A percentile compares a stretch with the other conserved stretches of the same genome.
Evolutionary conservation across 2,797 vertebrate species (phyloP).

Genomic region (Pangasius krempfi): DNA sequence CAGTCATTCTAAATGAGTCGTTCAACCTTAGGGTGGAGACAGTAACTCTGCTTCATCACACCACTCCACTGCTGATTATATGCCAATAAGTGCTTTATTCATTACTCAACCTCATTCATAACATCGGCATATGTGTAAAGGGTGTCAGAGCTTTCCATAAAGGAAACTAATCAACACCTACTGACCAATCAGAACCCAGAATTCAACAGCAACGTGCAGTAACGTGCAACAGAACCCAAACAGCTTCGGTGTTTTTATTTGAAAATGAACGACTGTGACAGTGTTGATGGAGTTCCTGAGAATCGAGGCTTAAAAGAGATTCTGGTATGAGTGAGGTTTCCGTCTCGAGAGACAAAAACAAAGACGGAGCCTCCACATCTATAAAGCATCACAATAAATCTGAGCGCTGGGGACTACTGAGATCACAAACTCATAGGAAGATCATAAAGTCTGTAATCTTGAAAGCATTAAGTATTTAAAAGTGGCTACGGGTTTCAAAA

Average conservation of each 20-base stretch:
- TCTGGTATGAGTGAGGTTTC: not conserved
- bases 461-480: slow-evolving; percentile 13
- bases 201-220: not conserved
- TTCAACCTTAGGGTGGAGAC: too few relatives aligned
- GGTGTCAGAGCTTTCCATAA: too few relatives aligned
- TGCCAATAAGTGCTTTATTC: not conserved
- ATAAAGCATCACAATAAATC: not conserved
- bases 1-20: too few relatives aligned
- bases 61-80: not conserved
- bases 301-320: not conserved
- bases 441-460: not conserved
- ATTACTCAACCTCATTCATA: not conserved
- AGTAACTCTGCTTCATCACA: too few relatives aligned
- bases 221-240: not conserved
- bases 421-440: not conserved
- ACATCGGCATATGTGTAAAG: not conserved
- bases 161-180: not conserved
- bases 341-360: not conserved
- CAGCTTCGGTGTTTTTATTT: not conserved
- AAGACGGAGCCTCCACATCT: not conserved
- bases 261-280: too few relatives aligned
- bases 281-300: not conserved
- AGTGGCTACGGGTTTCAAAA: not conserved
- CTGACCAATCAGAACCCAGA: not conserved
- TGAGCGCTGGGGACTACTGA: not conserved